Base-by-base conservation (phyloP, 2,888 invertebrate species). In the Synanthedon vespiformis region DNA sequence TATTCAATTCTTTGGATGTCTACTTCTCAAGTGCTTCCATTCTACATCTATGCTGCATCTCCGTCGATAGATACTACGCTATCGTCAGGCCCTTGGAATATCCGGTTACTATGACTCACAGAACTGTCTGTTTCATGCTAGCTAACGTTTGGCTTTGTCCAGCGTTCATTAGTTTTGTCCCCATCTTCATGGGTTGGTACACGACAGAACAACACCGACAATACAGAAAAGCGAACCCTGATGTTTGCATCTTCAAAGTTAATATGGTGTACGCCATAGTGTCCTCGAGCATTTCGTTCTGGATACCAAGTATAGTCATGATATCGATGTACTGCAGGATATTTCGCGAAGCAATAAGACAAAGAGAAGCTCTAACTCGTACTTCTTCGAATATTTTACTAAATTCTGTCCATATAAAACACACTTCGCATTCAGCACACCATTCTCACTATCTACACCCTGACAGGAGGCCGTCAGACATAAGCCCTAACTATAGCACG, bases 161-260 rank as follows among this genome's bases (percentile, higher is more conserved):
- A 0, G 95, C 95, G 0, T 89, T 97, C 57, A 95, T 98, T 63
- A 97, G 97, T 56, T 97, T 97, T 77, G 92, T 97, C 53, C 98
- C 98, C 48, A 97, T 98, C 55, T 96, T 97, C 77, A 92, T 96
- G 83, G 97, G 95, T 51, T 95, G 97, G 94, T 98, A 98, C 77
- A 96, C 97, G 6, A 97, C 97, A 0, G 89, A 90, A 22, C 92
- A 93, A 54, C 94, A 95, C 70, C 86, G 94, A 48, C 89, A 85
- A 80, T 90, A 87, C 62, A 83, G 91, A 61, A 74, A 84, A 49
- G 74, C 88, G 6, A 88, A 94, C 71, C 94, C 94, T 4, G 91
- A 95, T 68, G 90, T 90, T 11, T 96, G 96, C 75, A 90, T 89
- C 41, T 96, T 96, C 72, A 93, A 94, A 68, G 95, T 94, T 13